Conservation (phyloP, 1,140 invertebrate species). For the Apis cerana region DNA sequence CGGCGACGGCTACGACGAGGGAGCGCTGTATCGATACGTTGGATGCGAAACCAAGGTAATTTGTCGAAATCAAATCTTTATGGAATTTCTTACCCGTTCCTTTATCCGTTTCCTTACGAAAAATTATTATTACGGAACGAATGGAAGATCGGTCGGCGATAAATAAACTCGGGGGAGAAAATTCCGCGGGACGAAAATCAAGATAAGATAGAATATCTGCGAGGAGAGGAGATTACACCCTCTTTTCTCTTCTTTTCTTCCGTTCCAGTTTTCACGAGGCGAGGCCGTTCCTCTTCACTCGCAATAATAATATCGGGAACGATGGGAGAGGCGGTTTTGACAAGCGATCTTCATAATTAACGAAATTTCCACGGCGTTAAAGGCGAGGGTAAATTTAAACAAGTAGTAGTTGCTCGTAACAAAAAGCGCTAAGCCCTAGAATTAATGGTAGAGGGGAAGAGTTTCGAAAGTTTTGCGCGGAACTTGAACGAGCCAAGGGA, state of each 20-base stretch:
- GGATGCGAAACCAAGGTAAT: no score
- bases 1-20: no score
- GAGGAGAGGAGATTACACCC: background rate
- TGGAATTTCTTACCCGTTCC: no score
- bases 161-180: no score
- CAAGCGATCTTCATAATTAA: slow-evolving; percentile 30
- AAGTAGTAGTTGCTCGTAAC: slow-evolving; percentile 3
- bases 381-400: slow-evolving; percentile 16
- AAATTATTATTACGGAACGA: no score
- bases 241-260: background rate
- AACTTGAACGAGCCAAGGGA: background rate
- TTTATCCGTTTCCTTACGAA: no score
- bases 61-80: no score
- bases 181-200: background rate
- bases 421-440: background rate
- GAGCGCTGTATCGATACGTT: no score
- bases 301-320: slow-evolving; percentile 12
- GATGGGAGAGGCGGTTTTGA: background rate
- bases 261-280: background rate
- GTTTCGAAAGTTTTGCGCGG: background rate
- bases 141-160: no score
- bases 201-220: no score
- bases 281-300: background rate
- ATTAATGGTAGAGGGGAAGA: slow-evolving; percentile 4
- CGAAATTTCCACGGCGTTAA: slow-evolving; percentile 16